A percentile compares a stretch with the other conserved stretches of the same genome.
These are phyloP conservation scores for Agrotis puta DNA, from an alignment of 2,888 invertebrate species.

Conservation along the genomic window DNA sequence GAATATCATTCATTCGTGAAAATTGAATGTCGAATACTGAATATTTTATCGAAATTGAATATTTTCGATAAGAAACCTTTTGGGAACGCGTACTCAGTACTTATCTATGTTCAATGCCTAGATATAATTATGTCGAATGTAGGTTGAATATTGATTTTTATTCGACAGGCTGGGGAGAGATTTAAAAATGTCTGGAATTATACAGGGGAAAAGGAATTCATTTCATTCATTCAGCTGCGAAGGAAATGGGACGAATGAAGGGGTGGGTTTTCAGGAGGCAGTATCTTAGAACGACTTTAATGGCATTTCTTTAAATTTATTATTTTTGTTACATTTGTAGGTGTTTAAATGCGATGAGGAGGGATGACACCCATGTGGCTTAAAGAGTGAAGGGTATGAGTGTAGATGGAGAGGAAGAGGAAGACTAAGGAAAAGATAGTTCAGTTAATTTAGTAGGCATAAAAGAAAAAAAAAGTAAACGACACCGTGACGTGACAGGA, in stretches of 20 bases:
- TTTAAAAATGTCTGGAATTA: slow-evolving; percentile 36
- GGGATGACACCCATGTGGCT: no score
- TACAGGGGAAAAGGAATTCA: slow-evolving; percentile 28
- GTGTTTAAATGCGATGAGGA: no score
- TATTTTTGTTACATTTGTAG: background rate
- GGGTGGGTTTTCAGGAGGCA: background rate
- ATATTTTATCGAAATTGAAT: slow-evolving; percentile 59
- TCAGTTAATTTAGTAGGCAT: no score
- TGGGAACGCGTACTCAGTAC: slow-evolving; percentile 28
- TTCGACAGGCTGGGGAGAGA: background rate
- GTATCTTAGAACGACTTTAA: slow-evolving; percentile 3
- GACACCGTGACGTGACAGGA: no score
- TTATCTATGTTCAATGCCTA: slow-evolving; percentile 5
- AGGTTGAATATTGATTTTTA: slow-evolving; percentile 22
- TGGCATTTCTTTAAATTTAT: background rate
- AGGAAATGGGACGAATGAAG: slow-evolving; percentile 27
- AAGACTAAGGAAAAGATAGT: no score
- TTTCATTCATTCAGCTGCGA: slow-evolving; percentile 26
- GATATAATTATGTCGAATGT: background rate
- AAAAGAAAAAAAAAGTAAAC: no score
- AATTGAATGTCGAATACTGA: slow-evolving; percentile 56
- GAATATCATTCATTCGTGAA: slow-evolving; percentile 56
- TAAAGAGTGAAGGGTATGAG: no score
- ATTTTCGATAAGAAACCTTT: slow-evolving; percentile 50
- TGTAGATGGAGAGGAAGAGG: no score